phyloP scores from a whole-genome alignment of 1,140 invertebrate species.

The Acromyrmex heyeri region DNA sequence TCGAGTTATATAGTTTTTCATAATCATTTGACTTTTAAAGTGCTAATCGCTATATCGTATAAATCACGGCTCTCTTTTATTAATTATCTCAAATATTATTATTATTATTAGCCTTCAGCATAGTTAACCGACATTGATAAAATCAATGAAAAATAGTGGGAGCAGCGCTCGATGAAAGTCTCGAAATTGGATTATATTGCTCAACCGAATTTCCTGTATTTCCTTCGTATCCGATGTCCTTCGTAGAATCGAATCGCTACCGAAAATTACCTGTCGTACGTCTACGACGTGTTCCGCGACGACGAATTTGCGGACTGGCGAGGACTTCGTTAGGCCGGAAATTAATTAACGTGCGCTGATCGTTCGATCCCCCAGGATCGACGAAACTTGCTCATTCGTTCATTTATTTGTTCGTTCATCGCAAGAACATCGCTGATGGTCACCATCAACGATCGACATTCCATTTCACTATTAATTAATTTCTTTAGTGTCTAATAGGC shows the following conservation, averaged over 20 bases:
- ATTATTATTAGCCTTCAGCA: too few species aligned
- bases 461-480: slow-evolving; percentile 42
- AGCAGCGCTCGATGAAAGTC: slow-evolving; percentile 9
- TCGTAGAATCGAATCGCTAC: slow-evolving; percentile 21
- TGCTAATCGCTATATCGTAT: background rate
- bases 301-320: slow-evolving; percentile 41
- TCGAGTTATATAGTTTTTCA: background rate
- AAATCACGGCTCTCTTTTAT: background rate
- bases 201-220: slow-evolving; percentile 2
- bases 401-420: background rate
- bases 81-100: background rate
- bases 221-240: slow-evolving; percentile 39
- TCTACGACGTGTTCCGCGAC: background rate
- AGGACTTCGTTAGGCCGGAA: slow-evolving; percentile 53
- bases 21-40: background rate
- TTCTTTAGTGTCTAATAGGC: slow-evolving; percentile 33
- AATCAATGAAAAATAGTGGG: background rate
- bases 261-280: slow-evolving; percentile 38
- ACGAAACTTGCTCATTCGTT: slow-evolving; percentile 20
- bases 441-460: slow-evolving; percentile 33
- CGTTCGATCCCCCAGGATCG: slow-evolving; percentile 30
- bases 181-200: slow-evolving; percentile 18
- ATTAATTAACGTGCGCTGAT: slow-evolving; percentile 58
- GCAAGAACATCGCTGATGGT: background rate
- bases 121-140: slow-evolving; percentile 19